These are phyloP conservation scores for Melanostoma mellinum DNA, from an alignment of 2,888 invertebrate genomes.

Conservation along the genomic window DNA sequence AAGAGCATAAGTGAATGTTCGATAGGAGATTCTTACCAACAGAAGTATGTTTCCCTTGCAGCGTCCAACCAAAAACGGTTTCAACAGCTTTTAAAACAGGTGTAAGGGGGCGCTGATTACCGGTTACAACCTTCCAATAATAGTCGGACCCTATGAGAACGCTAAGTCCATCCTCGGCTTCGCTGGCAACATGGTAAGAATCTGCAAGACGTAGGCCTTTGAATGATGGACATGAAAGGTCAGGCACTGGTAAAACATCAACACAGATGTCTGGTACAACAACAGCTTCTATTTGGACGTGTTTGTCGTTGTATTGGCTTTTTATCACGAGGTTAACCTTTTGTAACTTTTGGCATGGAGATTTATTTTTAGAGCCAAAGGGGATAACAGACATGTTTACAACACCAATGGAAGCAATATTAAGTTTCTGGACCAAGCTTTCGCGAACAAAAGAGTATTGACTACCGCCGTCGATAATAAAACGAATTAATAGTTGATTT, in stretches of 20 bases:
- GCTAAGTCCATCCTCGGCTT: slow-evolving; percentile 3
- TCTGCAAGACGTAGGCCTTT: slow-evolving; percentile 6
- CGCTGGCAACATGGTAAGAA: neutral
- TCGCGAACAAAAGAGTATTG: neutral
- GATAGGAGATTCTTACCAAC: slow-evolving; percentile 1
- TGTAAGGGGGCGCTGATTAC: slow-evolving; percentile 3
- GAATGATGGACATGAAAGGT: neutral
- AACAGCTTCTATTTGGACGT: slow-evolving; percentile 1
- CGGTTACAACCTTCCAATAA: slow-evolving; percentile 13
- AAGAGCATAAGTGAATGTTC: neutral
- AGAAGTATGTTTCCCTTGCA: slow-evolving; percentile 6
- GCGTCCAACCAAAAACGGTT: neutral
- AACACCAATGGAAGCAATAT: too few species aligned
- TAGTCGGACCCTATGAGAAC: slow-evolving; percentile 7
- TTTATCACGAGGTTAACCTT: neutral
- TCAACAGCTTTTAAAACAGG: neutral
- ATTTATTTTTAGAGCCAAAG: neutral
- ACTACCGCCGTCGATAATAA: slow-evolving; percentile 2
- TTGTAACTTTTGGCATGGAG: neutral
- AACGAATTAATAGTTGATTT: neutral
- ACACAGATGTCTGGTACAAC: slow-evolving; percentile 7
- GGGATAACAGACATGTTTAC: neutral
- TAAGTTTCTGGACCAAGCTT: too few species aligned
- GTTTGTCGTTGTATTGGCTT: slow-evolving; percentile 5
- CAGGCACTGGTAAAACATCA: slow-evolving; percentile 3